These are phyloP conservation scores for Lucinisca nassula DNA, from an alignment of 2,888 invertebrate species.

Conservation along the genomic window DNA sequence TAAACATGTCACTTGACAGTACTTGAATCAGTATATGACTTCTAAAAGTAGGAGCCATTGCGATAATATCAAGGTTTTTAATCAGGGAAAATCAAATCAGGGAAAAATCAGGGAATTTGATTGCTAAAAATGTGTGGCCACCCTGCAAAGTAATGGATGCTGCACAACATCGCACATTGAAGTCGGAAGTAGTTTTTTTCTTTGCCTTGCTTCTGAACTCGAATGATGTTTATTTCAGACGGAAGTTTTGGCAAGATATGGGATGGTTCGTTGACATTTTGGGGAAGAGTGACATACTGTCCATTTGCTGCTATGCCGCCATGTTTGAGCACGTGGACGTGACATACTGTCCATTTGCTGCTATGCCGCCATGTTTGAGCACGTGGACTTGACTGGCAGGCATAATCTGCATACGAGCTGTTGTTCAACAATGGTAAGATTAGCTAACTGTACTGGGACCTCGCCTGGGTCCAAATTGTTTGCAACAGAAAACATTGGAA, in stretches of 20 bases:
- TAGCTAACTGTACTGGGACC: constrained; percentile 33
- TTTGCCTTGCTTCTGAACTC: constrained; percentile 51
- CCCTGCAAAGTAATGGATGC: constrained; percentile 54
- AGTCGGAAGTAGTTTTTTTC: constrained; percentile 47
- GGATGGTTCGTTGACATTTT: constrained; percentile 54
- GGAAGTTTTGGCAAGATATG: too few species aligned
- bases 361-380: too few species aligned
- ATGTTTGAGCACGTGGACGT: too few species aligned
- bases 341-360: too few species aligned
- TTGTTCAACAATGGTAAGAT: constrained; percentile 53
- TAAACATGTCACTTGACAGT: too few species aligned
- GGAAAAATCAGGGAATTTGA: too few species aligned
- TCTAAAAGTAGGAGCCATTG: too few species aligned
- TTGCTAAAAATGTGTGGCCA: too few species aligned
- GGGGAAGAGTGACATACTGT: constrained; percentile 59
- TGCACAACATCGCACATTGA: constrained; percentile 46
- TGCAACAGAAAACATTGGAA: constrained; percentile 51
- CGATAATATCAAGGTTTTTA: too few species aligned
- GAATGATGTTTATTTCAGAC: constrained; percentile 54
- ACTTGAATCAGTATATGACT: too few species aligned
- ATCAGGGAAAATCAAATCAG: too few species aligned
- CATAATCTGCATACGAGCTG: constrained; percentile 49
- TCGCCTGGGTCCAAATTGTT: constrained; percentile 58
- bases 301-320: constrained; percentile 52
- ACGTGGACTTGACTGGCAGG: constrained; percentile 54